phyloP scores from a whole-genome alignment of 2,113 vertebrate genomes.

The Microtus ochrogaster region DNA sequence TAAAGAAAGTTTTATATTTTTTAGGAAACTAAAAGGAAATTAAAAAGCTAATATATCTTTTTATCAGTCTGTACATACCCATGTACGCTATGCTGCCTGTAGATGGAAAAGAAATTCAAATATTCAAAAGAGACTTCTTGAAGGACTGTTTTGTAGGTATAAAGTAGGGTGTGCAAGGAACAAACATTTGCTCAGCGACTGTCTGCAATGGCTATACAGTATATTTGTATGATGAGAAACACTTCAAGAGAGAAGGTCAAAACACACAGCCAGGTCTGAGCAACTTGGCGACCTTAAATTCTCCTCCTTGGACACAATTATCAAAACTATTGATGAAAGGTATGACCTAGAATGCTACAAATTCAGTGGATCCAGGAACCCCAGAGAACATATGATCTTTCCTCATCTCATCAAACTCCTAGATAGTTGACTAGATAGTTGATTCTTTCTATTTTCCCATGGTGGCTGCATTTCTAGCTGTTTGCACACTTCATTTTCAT shows the following conservation, averaged over 20 bases:
- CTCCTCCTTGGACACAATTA: not conserved
- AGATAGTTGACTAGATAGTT: not conserved
- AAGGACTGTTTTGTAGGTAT: not conserved
- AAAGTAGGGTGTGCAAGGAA: slow-evolving; percentile 2
- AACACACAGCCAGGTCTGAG: not conserved
- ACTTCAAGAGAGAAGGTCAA: slow-evolving; percentile 39
- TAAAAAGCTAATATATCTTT: not conserved
- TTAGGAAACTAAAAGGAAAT: not conserved
- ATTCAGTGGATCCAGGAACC: not conserved
- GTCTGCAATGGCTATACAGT: not conserved
- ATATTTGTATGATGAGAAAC: not conserved
- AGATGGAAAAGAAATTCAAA: slow-evolving; percentile 32
- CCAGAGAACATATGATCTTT: not conserved
- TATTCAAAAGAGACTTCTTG: slow-evolving; percentile 30
- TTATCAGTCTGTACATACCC: not conserved
- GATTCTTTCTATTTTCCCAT: slow-evolving; percentile 1
- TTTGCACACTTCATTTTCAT: not conserved
- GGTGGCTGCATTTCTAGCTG: not conserved
- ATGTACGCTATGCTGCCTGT: not conserved
- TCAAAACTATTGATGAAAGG: not conserved
- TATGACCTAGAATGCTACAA: not conserved
- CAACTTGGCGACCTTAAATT: not conserved
- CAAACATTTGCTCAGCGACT: not conserved
- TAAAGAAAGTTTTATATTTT: not conserved
- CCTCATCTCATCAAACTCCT: not conserved